Base-by-base conservation (phyloP, 2,797 vertebrate genomes). In the Buphagus erythrorhynchus region DNA sequence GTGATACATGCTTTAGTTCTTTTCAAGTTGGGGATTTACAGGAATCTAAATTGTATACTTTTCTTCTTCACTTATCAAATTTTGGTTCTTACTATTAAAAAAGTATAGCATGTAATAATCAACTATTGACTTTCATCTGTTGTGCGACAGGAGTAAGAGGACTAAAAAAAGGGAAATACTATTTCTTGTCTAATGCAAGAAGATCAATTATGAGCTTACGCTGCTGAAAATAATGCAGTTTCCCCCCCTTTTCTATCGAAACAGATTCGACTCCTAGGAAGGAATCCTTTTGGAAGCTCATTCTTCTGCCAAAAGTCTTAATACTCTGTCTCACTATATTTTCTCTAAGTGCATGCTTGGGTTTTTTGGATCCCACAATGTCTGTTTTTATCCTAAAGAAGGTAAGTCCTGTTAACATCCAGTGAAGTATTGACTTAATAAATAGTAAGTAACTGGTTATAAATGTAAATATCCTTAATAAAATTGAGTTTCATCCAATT, bases 331-430 rank as follows among this genome's bases (percentile, higher is more conserved):
- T 99, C 16, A 91, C 96, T 55, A 93, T 99, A 62, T 99, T 99
- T 97, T 99, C 99, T 1, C 62, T 99, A 5, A 99, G 99, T 81
- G 96, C 98, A 2, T 98, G 98, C 77, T 94, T 99, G 59, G 98
- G 99, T 52, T 99, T 99, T 97, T 96, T 99, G 68, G 99, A 99
- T 82, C 98, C 99, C 21, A 99, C 99, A 3, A 97, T 99, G 97
- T 99, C 99, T n/a, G 97, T 99, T 6, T 99, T 99, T 96, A 98
- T 99, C 35, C 97, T 98, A 42, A 75, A 99, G 62, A 99, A 97
- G 97, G 99, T 99, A 96, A 97, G 83, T 95, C 48, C 17, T 73
- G 20, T 52, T 89, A 69, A 52, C 12, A 9, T 16, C 3, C 10
- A 25, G 52, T 26, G 38, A 43, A 71, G 10, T 72, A 21, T 51